Evolutionary conservation across 2,888 invertebrate species (phyloP), one percentile per base, ranked within the genome.

Genomic region (Philaethria dido): DNA sequence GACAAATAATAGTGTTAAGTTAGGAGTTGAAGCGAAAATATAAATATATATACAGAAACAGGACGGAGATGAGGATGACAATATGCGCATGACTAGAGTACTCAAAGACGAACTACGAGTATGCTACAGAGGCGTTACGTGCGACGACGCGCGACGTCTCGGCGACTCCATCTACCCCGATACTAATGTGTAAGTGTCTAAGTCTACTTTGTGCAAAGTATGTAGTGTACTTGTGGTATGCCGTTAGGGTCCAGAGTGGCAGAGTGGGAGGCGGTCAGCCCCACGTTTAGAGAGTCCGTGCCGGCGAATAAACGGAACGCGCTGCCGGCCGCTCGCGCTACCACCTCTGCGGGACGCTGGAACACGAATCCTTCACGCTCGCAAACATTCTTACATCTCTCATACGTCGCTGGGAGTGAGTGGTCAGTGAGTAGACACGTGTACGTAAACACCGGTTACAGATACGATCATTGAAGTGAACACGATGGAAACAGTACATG

Each of bases 241-340:
- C 88, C 86, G 77, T 61, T 68, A 55, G 93, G 86, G 89, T 93
- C 92, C 82, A 90, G 82, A 68, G 92, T 87, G 80, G 93, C 93
- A 76, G 93, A 88, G 85, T 94, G 92, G 71, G 94, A 91, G 85
- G 95, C 94, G 83, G 94, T 94, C 83, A 95, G 90, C 78, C 95
- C 95, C 85, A 95, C 92, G 92, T 95, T 95, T 80, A 95, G 94
- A 85, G 95, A 95, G 93, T 96, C 96, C 74, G 96, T 96, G 83
- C 92, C 92, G 77, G 96, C 95, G 82, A 96, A 95, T 89, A 96
- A 94, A 72, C 96, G 94, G 94, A 95, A 96, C 81, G 96, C 95
- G 80, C 95, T 94, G 81, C 96, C 96, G 72, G 96, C 96, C 79
- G 96, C 95, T 85, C 96, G 94, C 80, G 96, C 96, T 93, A 96